phyloP scores from a whole-genome alignment of 2,797 vertebrate genomes.

The Monodelphis domestica region DNA sequence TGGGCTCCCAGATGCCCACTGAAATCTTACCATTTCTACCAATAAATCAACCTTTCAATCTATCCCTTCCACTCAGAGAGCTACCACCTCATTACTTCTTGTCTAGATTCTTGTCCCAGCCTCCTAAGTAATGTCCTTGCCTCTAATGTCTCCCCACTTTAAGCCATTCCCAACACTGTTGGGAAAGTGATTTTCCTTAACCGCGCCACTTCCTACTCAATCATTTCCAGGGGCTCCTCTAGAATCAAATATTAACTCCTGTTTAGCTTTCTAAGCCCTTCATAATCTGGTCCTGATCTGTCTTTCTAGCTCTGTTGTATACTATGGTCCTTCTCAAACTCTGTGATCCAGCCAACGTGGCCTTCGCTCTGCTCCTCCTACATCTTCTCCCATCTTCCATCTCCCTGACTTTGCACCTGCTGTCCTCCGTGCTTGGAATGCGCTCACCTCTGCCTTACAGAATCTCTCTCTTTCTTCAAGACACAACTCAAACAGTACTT shows the following conservation, averaged over 20 bases:
- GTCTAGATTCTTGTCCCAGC: neutral
- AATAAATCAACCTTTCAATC: neutral
- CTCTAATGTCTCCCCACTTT: neutral
- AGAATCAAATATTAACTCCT: neutral
- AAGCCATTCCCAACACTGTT: neutral
- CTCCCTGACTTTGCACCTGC: neutral
- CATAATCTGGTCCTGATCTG: neutral
- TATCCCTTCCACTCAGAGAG: neutral
- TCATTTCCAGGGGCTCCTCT: neutral
- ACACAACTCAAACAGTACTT: too few relatives aligned
- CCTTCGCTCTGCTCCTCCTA: neutral
- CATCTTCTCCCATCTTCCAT: neutral
- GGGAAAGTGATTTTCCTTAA: neutral
- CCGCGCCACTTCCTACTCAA: neutral
- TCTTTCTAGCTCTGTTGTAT: neutral
- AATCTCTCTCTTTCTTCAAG: too few relatives aligned
- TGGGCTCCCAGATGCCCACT: too few relatives aligned
- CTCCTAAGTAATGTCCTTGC: neutral
- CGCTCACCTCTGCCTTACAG: neutral
- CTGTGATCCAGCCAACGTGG: neutral
- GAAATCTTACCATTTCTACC: too few relatives aligned
- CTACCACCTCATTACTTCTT: neutral
- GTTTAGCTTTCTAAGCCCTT: neutral
- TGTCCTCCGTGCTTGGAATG: neutral
- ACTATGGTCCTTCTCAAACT: neutral